These are phyloP conservation scores for Psilanteris sp. DNA, from an alignment of 1,140 invertebrate genomes.

Conservation along the genomic window DNA sequence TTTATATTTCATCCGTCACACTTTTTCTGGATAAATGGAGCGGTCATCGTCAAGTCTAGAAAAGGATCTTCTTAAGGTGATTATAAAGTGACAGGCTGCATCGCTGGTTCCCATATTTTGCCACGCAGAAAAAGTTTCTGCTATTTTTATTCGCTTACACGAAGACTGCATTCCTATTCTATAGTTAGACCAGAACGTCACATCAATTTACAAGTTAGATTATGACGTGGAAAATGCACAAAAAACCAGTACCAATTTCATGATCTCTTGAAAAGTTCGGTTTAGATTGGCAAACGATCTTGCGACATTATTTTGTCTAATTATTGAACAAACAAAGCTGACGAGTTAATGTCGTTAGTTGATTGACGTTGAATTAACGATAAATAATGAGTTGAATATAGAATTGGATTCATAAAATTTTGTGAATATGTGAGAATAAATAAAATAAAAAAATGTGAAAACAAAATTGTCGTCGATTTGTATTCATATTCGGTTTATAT, in stretches of 20 bases:
- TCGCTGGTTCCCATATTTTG: slow-evolving; percentile 45
- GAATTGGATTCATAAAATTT: no score
- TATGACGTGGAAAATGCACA: slow-evolving; percentile 19
- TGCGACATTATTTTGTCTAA: no score
- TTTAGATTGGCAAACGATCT: not conserved
- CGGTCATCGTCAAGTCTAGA: slow-evolving; percentile 21
- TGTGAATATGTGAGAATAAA: no score
- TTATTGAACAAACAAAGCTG: no score
- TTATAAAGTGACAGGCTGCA: slow-evolving; percentile 42
- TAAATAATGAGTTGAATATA: no score
- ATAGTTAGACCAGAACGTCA: slow-evolving; percentile 41
- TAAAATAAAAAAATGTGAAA: no score
- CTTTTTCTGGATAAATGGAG: slow-evolving; percentile 46
- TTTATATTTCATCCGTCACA: no score
- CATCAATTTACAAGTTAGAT: slow-evolving; percentile 21
- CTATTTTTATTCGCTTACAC: slow-evolving; percentile 41
- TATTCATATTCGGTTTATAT: no score
- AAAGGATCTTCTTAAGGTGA: slow-evolving; percentile 38
- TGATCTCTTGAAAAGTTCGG: not conserved
- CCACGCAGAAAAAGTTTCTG: slow-evolving; percentile 39
- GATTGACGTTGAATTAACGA: no score
- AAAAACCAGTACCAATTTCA: slow-evolving; percentile 20
- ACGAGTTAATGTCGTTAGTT: no score
- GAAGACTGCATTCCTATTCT: slow-evolving; percentile 44
- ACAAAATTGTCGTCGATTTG: no score